These are phyloP conservation scores for Thumatha senex DNA, from an alignment of 2,888 invertebrate genomes.

Conservation along the genomic window DNA sequence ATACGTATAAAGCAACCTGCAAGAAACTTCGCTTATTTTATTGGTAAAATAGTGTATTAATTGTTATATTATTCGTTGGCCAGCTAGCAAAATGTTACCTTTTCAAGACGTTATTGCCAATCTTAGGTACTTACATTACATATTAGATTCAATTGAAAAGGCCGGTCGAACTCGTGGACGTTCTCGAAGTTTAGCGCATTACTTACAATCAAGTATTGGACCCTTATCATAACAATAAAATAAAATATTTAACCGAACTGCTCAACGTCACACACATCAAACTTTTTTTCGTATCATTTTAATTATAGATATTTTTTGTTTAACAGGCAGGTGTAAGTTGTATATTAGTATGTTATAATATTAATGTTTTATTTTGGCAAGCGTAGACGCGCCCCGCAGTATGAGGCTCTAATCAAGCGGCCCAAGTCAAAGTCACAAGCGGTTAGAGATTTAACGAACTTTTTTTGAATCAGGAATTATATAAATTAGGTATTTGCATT, in stretches of 20 bases:
- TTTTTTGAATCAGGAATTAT: too few relatives aligned
- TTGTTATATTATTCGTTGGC: too few relatives aligned
- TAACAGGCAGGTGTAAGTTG: conserved; percentile 58
- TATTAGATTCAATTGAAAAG: too few relatives aligned
- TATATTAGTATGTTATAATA: conserved; percentile 68
- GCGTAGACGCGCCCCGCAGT: conserved; percentile 55
- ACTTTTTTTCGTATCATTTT: conserved; percentile 34
- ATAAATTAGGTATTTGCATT: too few relatives aligned
- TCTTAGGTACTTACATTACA: too few relatives aligned
- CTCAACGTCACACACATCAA: conserved; percentile 31
- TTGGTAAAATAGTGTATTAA: too few relatives aligned
- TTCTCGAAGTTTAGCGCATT: not conserved
- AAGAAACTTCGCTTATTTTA: too few relatives aligned
- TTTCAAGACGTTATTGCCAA: too few relatives aligned
- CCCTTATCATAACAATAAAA: conserved; percentile 1
- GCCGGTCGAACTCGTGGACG: too few relatives aligned
- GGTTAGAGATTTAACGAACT: too few relatives aligned
- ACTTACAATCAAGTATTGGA: not conserved
- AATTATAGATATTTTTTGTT: conserved; percentile 44
- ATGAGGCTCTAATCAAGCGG: conserved; percentile 24
- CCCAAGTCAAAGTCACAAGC: conserved; percentile 21
- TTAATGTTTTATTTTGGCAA: conserved; percentile 82
- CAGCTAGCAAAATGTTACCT: too few relatives aligned
- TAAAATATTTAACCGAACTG: conserved; percentile 23
- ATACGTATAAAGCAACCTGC: too few relatives aligned